Evolutionary conservation across 2,797 vertebrate species (phyloP), one percentile per base, ranked within the genome.

Genomic region (Lutjanus argentimaculatus): DNA sequence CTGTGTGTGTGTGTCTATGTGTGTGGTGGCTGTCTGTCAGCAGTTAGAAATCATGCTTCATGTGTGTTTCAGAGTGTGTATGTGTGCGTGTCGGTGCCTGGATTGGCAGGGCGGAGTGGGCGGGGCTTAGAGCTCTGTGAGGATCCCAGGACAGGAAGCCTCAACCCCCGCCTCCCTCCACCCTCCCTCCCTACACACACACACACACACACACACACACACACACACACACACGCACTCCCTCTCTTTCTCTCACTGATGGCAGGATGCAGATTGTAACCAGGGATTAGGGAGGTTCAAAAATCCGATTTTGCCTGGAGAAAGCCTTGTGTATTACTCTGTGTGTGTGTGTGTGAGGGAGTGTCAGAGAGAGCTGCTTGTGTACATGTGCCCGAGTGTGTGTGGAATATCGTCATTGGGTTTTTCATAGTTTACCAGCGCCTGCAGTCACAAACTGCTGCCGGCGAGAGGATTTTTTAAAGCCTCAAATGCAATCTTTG

Each of bases 281-380:
- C 1, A 17, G 94, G 96, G 97, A 98, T 98, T 97, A 98, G 95
- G 91, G 94, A 96, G 94, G 94, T 95, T 95, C 92, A 95, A 93
- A 97, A 97, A 98, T 97, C 97, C 94, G 96, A 97, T 97, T 97
- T 97, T 95, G 93, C 94, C 86, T 36, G 77, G 96, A 93, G 95
- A 96, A 96, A 95, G 94, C 96, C 92, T 94, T 85, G 86, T 82
- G 90, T 92, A 90, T 92, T 90, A 90, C 80, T 85, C 0, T 83
- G 59, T n/a, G 57, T 80, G 69, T 43, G 77, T 70, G 84, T 81
- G 85, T 81, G 75, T 71, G 69, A 22, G 59, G 69, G 59, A 52
- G 65, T 13, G 43, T 51, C 52, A 67, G 68, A 56, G 57, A 59
- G 72, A 64, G 82, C 45, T 63, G 78, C 65, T 53, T 86, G 87